A percentile compares a stretch with the other conserved stretches of the same genome.
Evolutionary conservation across 2,113 vertebrate genomes (phyloP).

Genomic region (Hirundichthys speculiger): DNA sequence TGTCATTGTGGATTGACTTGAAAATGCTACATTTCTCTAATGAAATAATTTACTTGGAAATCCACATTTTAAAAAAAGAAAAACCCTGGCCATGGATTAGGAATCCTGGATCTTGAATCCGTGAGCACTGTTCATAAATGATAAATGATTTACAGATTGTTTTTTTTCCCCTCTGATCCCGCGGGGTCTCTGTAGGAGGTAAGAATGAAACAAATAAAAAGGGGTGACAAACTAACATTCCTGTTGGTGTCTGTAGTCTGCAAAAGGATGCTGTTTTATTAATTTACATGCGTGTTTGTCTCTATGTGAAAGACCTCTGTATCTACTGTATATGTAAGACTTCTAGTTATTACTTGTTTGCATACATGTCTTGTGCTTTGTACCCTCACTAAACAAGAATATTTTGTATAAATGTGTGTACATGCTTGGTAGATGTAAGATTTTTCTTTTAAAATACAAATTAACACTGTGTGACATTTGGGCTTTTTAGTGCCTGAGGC

Average conservation of each 20-base stretch:
- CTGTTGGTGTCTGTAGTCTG: not conserved
- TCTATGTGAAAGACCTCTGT: not conserved
- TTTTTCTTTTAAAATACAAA: not conserved
- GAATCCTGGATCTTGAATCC: not conserved
- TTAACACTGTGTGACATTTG: constrained; percentile 3
- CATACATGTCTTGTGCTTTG: not conserved
- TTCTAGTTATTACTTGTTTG: not conserved
- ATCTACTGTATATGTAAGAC: too few relatives aligned
- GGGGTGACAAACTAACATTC: not conserved
- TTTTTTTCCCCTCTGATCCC: not conserved
- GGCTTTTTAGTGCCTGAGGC: not conserved
- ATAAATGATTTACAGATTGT: constrained; percentile 1
- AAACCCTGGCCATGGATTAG: constrained; percentile 2
- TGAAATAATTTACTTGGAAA: not conserved
- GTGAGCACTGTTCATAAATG: not conserved
- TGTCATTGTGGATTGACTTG: not conserved
- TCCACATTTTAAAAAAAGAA: too few relatives aligned
- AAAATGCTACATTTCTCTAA: not conserved
- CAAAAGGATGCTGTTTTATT: constrained; percentile 1
- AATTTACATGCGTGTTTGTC: not conserved
- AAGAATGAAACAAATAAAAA: not conserved
- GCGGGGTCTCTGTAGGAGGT: constrained; percentile 13
- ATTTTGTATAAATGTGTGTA: not conserved
- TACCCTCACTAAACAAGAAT: not conserved
- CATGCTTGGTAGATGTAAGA: not conserved